phyloP scores from a whole-genome alignment of 2,797 vertebrate species.

The Gymnocypris eckloni region DNA sequence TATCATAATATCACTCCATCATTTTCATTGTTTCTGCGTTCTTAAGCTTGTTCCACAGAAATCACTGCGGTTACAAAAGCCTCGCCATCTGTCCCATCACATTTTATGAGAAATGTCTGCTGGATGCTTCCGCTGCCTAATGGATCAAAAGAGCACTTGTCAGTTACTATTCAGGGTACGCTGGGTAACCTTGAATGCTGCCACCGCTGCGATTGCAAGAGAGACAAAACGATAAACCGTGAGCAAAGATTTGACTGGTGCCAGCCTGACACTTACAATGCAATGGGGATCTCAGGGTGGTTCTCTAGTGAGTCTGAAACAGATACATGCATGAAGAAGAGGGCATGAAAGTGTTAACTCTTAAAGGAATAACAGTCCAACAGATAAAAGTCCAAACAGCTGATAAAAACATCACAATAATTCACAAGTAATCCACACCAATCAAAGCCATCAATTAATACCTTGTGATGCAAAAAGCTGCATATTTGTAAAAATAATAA shows the following conservation, averaged over 20 bases:
- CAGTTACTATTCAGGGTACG: conserved; percentile 21
- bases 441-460: background rate
- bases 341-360: background rate
- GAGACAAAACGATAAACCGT: conserved; percentile 21
- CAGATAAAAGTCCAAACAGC: background rate
- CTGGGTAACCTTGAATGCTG: conserved; percentile 37
- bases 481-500: background rate
- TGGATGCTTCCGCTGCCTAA: conserved; percentile 38
- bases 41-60: conserved; percentile 23
- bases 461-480: background rate
- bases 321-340: background rate
- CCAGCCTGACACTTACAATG: background rate
- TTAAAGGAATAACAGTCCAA: background rate
- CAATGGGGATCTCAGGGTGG: background rate
- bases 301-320: background rate
- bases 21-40: conserved; percentile 16
- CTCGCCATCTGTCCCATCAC: conserved; percentile 38
- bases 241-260: conserved; percentile 34
- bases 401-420: background rate
- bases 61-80: conserved; percentile 27
- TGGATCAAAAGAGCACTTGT: conserved; percentile 47
- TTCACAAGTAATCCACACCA: background rate
- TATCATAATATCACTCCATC: conserved; percentile 23
- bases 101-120: conserved; percentile 36
- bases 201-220: background rate